Conservation (phyloP, 2,888 invertebrate species). For the Chaetogeoica ovagalla region DNA sequence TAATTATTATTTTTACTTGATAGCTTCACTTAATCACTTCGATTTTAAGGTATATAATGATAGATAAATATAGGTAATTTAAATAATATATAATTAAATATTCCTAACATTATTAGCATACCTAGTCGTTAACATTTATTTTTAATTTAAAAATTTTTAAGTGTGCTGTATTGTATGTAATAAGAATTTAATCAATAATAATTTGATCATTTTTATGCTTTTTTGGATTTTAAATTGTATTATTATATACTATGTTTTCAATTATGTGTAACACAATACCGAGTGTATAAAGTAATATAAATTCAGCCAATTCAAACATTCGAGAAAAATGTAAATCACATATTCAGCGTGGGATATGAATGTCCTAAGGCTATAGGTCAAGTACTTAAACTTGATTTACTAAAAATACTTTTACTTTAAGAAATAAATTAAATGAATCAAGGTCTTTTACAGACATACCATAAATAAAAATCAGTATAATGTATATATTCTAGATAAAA, state of each 20-base stretch:
- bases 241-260: not conserved
- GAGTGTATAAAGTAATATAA: not conserved
- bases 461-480: not conserved
- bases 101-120: not conserved
- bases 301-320: not conserved
- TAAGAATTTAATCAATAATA: not conserved
- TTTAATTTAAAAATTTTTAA: not conserved
- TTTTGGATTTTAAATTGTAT: not conserved
- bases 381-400: constrained; percentile 34
- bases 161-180: not conserved
- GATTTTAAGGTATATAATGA: no score
- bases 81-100: not conserved
- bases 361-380: constrained; percentile 27
- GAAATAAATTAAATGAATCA: constrained; percentile 8
- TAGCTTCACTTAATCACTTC: no score
- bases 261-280: not conserved
- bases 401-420: constrained; percentile 43
- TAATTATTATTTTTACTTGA: no score
- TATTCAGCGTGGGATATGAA: not conserved
- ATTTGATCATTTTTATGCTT: not conserved
- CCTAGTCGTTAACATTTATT: not conserved
- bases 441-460: constrained; percentile 10
- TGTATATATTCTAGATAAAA: not conserved
- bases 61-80: not conserved
- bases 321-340: not conserved